phyloP scores from a whole-genome alignment of 2,113 vertebrate species.

The Oncorhynchus keta region DNA sequence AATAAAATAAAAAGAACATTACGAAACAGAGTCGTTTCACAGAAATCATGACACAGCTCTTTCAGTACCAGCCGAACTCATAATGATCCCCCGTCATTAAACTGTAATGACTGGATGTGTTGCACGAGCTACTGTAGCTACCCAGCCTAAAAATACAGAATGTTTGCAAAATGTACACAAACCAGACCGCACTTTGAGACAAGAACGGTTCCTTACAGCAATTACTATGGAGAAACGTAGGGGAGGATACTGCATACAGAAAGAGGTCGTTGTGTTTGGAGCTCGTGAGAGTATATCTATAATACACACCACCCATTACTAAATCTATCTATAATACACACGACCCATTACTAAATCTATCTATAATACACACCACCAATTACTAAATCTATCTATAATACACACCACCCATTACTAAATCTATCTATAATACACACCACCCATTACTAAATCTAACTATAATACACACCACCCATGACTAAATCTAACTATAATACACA shows the following conservation, averaged over 20 bases:
- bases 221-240: slow-evolving; percentile 40
- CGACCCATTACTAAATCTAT: no score
- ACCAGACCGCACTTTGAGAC: no score
- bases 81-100: slow-evolving; percentile 63
- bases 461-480: no score
- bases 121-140: slow-evolving; percentile 35
- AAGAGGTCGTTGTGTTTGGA: no score
- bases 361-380: no score
- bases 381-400: no score
- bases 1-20: slow-evolving; percentile 13
- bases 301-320: no score
- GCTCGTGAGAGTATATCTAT: no score
- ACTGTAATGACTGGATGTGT: slow-evolving; percentile 59
- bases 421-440: no score
- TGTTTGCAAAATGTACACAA: slow-evolving; percentile 48
- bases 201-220: slow-evolving; percentile 58
- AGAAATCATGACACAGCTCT: slow-evolving; percentile 57
- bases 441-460: no score
- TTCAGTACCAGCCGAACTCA: slow-evolving; percentile 49
- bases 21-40: slow-evolving; percentile 36
- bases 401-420: no score
- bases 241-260: slow-evolving; percentile 19
- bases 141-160: slow-evolving; percentile 58
- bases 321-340: slow-evolving; percentile 3
- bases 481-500: no score